A percentile compares a stretch with the other conserved stretches of the same genome.
phyloP scores from a whole-genome alignment of 1,140 invertebrate species.

The Lepidurus couesii region DNA sequence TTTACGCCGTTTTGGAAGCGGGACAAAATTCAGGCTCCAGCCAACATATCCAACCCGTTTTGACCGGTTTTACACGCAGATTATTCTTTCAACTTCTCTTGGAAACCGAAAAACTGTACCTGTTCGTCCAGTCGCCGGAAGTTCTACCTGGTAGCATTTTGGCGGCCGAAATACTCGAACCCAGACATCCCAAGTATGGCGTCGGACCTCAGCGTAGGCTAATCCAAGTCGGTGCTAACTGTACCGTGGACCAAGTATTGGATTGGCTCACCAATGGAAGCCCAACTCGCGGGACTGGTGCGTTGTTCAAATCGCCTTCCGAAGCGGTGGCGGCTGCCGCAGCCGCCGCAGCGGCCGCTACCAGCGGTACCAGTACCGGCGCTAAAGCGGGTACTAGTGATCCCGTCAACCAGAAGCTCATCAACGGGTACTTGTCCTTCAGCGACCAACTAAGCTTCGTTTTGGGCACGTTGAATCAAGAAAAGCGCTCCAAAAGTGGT shows the following conservation, averaged over 20 bases:
- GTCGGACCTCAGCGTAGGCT: constrained; percentile 58
- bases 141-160: neutral
- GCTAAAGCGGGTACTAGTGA: neutral
- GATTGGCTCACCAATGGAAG: neutral
- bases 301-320: neutral
- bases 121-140: constrained; percentile 56
- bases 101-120: constrained; percentile 74
- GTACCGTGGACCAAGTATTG: neutral
- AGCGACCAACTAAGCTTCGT: neutral
- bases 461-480: constrained; percentile 40
- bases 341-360: neutral
- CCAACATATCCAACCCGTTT: neutral
- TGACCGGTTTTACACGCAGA: constrained; percentile 74
- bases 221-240: constrained; percentile 62
- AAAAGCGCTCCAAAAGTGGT: constrained; percentile 71
- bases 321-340: neutral
- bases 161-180: constrained; percentile 1
- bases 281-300: neutral
- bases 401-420: constrained; percentile 27
- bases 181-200: constrained; percentile 46
- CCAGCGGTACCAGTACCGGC: neutral
- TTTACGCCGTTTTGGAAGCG: constrained; percentile 64
- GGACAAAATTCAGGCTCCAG: constrained; percentile 49
- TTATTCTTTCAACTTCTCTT: constrained; percentile 76
- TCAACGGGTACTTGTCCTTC: neutral